These are phyloP conservation scores for Laupala kohalensis DNA, from an alignment of 1,140 invertebrate species.

Conservation along the genomic window DNA sequence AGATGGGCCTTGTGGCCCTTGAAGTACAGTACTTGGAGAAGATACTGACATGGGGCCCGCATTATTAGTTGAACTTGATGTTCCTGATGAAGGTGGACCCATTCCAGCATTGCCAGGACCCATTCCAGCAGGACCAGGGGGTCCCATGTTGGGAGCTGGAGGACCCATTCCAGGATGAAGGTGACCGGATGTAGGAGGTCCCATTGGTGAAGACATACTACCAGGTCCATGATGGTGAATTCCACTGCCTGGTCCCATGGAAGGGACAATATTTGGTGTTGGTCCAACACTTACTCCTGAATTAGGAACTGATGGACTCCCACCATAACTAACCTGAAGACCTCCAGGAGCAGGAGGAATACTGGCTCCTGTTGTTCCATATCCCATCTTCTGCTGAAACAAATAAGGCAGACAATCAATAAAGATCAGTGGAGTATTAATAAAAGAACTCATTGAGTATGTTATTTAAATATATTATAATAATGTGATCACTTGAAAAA, in stretches of 20 bases:
- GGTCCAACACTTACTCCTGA: neutral
- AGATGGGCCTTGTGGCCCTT: neutral
- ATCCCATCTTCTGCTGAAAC: conserved; percentile 47
- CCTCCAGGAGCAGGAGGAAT: conserved; percentile 35
- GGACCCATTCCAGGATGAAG: conserved; percentile 33
- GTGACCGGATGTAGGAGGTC: conserved; percentile 24
- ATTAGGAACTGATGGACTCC: conserved; percentile 10
- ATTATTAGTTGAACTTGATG: neutral
- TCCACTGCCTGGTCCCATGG: conserved; percentile 22
- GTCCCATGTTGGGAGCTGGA: conserved; percentile 26
- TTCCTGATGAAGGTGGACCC: conserved; percentile 9
- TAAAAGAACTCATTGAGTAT: too few relatives aligned
- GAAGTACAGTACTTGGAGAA: conserved; percentile 5
- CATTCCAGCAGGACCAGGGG: neutral
- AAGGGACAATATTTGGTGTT: conserved; percentile 28
- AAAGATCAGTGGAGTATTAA: too few relatives aligned
- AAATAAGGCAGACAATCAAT: conserved; percentile 12
- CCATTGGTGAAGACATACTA: conserved; percentile 20
- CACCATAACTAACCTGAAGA: conserved; percentile 30
- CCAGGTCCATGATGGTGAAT: conserved; percentile 21
- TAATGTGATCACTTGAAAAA: too few relatives aligned
- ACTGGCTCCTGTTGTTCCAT: conserved; percentile 34
- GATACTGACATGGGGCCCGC: conserved; percentile 9
- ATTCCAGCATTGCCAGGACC: neutral
- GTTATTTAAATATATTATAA: too few relatives aligned